A percentile compares a stretch with the other conserved stretches of the same genome.
Conservation (phyloP, 2,113 vertebrate genomes). For the Antennarius striatus region DNA sequence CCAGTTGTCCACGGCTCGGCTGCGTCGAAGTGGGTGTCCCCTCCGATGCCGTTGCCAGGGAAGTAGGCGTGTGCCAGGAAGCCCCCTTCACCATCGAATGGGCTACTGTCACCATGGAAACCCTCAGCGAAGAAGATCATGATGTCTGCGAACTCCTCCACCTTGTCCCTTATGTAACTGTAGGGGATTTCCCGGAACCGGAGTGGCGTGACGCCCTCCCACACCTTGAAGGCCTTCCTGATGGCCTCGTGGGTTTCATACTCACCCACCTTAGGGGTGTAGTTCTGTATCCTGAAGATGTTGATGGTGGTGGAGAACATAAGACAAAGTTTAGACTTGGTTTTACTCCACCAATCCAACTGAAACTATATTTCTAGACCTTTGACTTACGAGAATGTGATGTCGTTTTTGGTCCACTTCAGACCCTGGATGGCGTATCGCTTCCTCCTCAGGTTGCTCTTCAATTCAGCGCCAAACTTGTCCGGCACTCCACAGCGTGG, state of each 20-base stretch:
- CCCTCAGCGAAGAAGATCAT: conserved; percentile 91
- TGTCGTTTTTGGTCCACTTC: conserved; percentile 87
- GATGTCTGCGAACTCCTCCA: conserved; percentile 88
- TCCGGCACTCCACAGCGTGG: conserved; percentile 91
- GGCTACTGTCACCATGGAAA: conserved; percentile 91
- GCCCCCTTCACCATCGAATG: conserved; percentile 90
- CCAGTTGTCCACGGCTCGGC: conserved; percentile 90
- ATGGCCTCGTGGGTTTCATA: conserved; percentile 84
- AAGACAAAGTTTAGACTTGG: too few relatives aligned
- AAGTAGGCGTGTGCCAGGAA: conserved; percentile 94
- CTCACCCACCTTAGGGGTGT: conserved; percentile 84
- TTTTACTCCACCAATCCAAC: conserved; percentile 83
- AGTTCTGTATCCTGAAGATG: conserved; percentile 90
- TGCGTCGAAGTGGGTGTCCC: conserved; percentile 92
- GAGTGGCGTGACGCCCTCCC: conserved; percentile 84
- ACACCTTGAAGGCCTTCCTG: conserved; percentile 86
- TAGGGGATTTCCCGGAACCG: conserved; percentile 91
- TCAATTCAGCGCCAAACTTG: conserved; percentile 88
- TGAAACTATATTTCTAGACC: conserved; percentile 67
- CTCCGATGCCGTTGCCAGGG: conserved; percentile 88
- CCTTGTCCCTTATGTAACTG: conserved; percentile 81
- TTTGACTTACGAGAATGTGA: conserved; percentile 90
- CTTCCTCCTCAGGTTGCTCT: conserved; percentile 88
- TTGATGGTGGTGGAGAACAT: conserved; percentile 73
- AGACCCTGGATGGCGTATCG: conserved; percentile 89